Conservation (phyloP, 23 tunicate genomes). For the Oikopleura dioica region DNA sequence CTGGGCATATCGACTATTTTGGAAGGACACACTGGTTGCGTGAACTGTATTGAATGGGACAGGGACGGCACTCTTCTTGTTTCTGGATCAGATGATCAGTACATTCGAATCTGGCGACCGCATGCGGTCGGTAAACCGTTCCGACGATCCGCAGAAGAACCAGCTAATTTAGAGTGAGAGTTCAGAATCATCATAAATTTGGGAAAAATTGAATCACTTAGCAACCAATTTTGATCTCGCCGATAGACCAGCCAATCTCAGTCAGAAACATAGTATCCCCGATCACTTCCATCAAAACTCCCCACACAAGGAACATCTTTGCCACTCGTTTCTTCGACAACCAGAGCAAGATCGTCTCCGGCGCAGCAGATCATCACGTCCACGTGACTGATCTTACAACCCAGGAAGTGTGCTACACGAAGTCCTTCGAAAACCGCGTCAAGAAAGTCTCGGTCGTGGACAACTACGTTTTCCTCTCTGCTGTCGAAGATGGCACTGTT, state of each 20-base stretch:
- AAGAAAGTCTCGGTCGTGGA: no score
- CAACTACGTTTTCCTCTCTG: no score
- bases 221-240: no score
- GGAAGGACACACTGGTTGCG: constrained; percentile 68
- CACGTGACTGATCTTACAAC: constrained; percentile 32
- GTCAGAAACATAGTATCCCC: not conserved
- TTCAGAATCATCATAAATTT: no score
- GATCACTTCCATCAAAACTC: not conserved
- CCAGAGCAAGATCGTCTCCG: constrained; percentile 33
- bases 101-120: constrained; percentile 47
- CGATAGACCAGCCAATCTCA: no score
- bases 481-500: no score
- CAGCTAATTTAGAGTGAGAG: no score
- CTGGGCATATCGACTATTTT: no score
- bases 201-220: no score
- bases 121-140: no score
- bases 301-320: not conserved
- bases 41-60: constrained; percentile 85
- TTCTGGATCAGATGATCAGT: constrained; percentile 80
- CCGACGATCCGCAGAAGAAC: constrained; percentile 14
- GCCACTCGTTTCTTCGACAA: constrained; percentile 23
- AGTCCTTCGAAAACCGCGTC: no score
- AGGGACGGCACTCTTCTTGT: constrained; percentile 28
- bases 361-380: constrained; percentile 58
- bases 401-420: constrained; percentile 17